phyloP scores from a whole-genome alignment of 2,797 vertebrate species.

The Morelia viridis region DNA sequence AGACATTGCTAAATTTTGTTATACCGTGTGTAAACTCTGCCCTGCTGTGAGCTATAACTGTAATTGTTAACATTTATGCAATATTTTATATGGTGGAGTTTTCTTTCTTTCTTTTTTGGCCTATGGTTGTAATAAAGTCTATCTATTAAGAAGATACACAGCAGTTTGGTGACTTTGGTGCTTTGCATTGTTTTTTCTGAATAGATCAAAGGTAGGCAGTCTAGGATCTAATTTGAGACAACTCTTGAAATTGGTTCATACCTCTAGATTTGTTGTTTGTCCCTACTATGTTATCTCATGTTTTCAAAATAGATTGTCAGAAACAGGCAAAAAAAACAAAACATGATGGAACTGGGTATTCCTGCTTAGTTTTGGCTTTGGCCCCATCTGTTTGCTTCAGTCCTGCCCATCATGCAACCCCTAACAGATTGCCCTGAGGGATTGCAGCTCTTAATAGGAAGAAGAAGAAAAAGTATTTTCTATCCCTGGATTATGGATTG shows the following conservation, averaged over 20 bases:
- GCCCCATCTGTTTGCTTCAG: neutral
- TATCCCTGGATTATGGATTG: neutral
- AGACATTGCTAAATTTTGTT: too few species aligned
- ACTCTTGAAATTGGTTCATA: neutral
- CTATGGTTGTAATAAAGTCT: neutral
- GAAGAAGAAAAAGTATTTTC: neutral
- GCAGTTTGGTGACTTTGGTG: neutral
- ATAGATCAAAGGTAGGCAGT: neutral
- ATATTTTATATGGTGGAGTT: neutral
- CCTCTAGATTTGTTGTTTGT: neutral
- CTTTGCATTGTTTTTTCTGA: neutral
- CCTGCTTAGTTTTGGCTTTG: neutral
- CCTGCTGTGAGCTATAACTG: neutral
- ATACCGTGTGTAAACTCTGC: too few species aligned
- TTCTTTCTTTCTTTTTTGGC: neutral
- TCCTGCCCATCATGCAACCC: neutral
- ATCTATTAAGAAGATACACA: neutral
- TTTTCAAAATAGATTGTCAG: neutral
- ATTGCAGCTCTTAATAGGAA: neutral
- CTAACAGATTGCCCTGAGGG: neutral
- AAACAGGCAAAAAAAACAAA: neutral
- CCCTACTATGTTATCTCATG: neutral
- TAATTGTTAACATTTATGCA: neutral
- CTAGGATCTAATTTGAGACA: neutral
- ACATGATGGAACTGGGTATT: neutral